These are phyloP conservation scores for Gastrophysa polygoni DNA, from an alignment of 2,888 invertebrate species.

Conservation along the genomic window DNA sequence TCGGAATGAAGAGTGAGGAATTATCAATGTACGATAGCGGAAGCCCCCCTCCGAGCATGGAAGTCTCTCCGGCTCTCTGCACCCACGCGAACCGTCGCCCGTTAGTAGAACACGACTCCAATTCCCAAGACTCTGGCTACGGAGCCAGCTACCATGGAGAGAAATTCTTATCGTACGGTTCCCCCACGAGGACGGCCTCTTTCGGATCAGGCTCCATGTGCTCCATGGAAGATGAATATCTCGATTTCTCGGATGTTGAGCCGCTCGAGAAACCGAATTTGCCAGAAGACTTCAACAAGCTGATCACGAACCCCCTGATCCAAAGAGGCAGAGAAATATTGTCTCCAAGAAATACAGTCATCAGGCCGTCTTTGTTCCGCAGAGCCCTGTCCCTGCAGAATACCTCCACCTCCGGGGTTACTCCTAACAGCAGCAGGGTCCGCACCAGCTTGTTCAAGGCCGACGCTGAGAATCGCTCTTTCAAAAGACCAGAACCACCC, in stretches of 20 bases:
- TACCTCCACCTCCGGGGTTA: slow-evolving; percentile 43
- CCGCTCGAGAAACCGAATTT: slow-evolving; percentile 57
- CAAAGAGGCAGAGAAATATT: slow-evolving; percentile 44
- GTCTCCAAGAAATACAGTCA: slow-evolving; percentile 54
- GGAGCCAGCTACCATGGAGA: slow-evolving; percentile 55
- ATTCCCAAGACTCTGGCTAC: slow-evolving; percentile 67
- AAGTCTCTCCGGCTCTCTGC: slow-evolving; percentile 47
- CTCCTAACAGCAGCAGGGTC: slow-evolving; percentile 55
- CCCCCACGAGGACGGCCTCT: slow-evolving; percentile 49
- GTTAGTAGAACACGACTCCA: slow-evolving; percentile 63
- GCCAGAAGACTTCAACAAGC: slow-evolving; percentile 64
- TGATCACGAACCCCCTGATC: slow-evolving; percentile 63
- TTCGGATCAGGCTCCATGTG: slow-evolving; percentile 64
- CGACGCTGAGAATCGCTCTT: slow-evolving; percentile 51
- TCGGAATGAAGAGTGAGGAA: slow-evolving; percentile 50
- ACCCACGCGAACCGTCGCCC: slow-evolving; percentile 50
- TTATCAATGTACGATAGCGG: slow-evolving; percentile 52
- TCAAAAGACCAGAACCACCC: slow-evolving; percentile 74
- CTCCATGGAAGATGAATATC: slow-evolving; percentile 69
- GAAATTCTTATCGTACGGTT: slow-evolving; percentile 46
- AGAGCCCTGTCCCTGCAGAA: slow-evolving; percentile 61
- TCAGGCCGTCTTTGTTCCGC: slow-evolving; percentile 57
- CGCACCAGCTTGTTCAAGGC: slow-evolving; percentile 61
- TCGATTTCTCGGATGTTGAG: slow-evolving; percentile 68
- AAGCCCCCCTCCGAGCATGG: slow-evolving; percentile 40